Conservation (phyloP, 1,140 invertebrate species). For the Nephotettix cincticeps region DNA sequence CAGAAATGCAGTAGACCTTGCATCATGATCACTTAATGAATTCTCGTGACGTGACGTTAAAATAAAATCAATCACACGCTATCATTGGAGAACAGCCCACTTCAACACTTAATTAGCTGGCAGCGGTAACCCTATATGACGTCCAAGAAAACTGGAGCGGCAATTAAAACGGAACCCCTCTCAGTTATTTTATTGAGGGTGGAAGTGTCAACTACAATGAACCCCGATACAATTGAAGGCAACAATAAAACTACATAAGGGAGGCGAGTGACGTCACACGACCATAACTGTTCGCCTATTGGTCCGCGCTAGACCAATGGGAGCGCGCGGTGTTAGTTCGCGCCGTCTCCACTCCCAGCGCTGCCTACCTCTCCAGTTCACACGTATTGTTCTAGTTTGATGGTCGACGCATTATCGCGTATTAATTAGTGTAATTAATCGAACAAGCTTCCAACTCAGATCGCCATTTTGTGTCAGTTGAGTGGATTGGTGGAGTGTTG, state of each 20-base stretch:
- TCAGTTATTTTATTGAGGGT: too few relatives aligned
- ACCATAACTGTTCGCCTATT: slow-evolving; percentile 10
- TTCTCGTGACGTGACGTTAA: too few relatives aligned
- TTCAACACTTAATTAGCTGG: too few relatives aligned
- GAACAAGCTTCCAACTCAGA: neutral
- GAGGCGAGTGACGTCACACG: slow-evolving; percentile 11
- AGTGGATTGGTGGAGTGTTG: slow-evolving; percentile 15
- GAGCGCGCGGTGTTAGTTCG: neutral
- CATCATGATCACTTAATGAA: too few relatives aligned
- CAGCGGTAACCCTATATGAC: too few relatives aligned
- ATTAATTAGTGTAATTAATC: slow-evolving; percentile 17
- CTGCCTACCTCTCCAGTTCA: neutral
- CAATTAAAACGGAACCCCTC: too few relatives aligned
- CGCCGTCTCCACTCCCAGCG: neutral
- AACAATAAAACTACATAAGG: slow-evolving; percentile 3
- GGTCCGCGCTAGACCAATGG: neutral
- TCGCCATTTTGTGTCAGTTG: slow-evolving; percentile 13
- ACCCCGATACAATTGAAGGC: neutral
- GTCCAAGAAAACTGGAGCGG: too few relatives aligned
- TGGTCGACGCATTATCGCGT: neutral
- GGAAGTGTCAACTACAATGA: neutral
- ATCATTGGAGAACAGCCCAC: too few relatives aligned
- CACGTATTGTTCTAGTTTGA: slow-evolving; percentile 5
- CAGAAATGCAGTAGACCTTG: too few relatives aligned
- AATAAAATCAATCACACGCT: too few relatives aligned